These are phyloP conservation scores for Papilio xuthus DNA, from an alignment of 1,140 invertebrate species.

Conservation along the genomic window DNA sequence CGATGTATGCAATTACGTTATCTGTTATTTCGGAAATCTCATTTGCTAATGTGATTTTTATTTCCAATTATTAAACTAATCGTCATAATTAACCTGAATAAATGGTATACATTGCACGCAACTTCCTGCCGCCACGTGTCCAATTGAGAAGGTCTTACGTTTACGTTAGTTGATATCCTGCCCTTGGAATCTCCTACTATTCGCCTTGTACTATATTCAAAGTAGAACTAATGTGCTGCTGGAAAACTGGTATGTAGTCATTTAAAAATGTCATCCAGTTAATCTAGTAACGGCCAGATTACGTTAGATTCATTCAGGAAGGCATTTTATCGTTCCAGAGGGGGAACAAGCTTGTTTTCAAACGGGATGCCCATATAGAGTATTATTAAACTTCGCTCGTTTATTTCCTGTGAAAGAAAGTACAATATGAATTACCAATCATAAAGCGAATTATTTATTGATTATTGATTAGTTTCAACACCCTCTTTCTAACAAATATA, in stretches of 20 bases:
- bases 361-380: slow-evolving; percentile 1
- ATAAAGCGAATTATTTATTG: neutral
- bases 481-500: no score
- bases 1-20: neutral
- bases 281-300: neutral
- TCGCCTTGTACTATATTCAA: neutral
- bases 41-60: slow-evolving; percentile 4
- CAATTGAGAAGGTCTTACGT: neutral
- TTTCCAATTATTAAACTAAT: neutral
- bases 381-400: neutral
- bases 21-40: slow-evolving; percentile 3
- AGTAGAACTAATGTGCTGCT: neutral
- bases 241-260: neutral
- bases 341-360: slow-evolving; percentile 1
- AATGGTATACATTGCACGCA: neutral
- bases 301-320: slow-evolving; percentile 9
- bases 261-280: neutral
- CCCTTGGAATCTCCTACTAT: neutral
- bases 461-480: no score
- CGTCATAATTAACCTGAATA: neutral
- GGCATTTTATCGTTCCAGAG: neutral
- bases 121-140: neutral
- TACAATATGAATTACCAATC: neutral
- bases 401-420: neutral
- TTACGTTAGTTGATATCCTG: neutral